Conservation (phyloP, 1,140 invertebrate species). For the Drosophila neocordata region DNA sequence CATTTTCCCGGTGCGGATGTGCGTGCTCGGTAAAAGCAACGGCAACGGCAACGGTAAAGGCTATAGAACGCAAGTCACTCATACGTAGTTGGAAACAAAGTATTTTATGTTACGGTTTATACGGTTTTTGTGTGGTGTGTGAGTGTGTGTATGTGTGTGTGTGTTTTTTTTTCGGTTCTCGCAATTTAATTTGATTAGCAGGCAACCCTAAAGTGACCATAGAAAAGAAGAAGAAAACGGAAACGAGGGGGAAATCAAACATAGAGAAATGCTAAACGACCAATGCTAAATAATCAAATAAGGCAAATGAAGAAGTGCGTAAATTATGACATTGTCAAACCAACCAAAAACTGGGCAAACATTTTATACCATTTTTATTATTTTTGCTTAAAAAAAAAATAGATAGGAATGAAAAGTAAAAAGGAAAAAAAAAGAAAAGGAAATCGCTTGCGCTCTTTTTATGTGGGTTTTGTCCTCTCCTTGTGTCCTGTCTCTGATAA, state of each 20-base stretch:
- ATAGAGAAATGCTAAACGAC: constrained; percentile 50
- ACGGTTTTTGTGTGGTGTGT: constrained; percentile 36
- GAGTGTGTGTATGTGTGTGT: neutral
- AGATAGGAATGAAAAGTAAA: constrained; percentile 12
- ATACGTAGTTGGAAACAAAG: constrained; percentile 18
- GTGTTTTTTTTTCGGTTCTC: constrained; percentile 25
- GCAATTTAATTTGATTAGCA: constrained; percentile 68
- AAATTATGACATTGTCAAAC: constrained; percentile 68
- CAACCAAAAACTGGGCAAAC: constrained; percentile 26
- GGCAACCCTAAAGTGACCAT: constrained; percentile 18
- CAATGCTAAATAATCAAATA: constrained; percentile 52
- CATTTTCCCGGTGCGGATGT: constrained; percentile 76
- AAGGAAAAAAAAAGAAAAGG: constrained; percentile 25
- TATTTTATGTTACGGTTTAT: constrained; percentile 30
- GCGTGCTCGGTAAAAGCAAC: constrained; percentile 38
- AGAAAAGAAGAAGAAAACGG: constrained; percentile 24
- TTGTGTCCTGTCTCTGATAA: constrained; percentile 58
- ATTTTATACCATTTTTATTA: constrained; percentile 1
- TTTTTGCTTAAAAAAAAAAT: constrained; percentile 26
- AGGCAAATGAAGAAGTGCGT: constrained; percentile 71
- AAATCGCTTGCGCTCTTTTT: constrained; percentile 40
- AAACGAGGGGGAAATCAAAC: constrained; percentile 19
- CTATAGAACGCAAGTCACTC: neutral
- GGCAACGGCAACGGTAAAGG: neutral
- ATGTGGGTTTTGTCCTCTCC: constrained; percentile 35